Evolutionary conservation across 1,140 invertebrate species (phyloP).

Genomic region (Cotesia glomerata): DNA sequence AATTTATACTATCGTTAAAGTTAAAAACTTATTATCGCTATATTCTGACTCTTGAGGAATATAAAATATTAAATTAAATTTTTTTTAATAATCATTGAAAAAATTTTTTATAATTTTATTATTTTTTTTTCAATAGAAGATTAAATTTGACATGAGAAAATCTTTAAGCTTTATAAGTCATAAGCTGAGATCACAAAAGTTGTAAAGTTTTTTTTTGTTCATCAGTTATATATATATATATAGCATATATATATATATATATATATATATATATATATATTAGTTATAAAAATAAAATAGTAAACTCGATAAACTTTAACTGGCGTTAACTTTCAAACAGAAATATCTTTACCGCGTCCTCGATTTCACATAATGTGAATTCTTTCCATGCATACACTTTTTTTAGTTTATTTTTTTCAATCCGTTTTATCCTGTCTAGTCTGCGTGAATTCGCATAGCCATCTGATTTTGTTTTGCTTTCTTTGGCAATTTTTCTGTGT

Average conservation of each 20-base stretch:
- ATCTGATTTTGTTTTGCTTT: background rate
- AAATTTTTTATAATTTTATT: no score
- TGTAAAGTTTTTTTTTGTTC: background rate
- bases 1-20: no score
- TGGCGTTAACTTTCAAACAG: slow-evolving; percentile 4
- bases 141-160: no score
- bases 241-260: background rate
- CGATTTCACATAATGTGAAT: slow-evolving; percentile 6
- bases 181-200: background rate
- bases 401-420: background rate
- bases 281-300: background rate
- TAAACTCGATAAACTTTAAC: background rate
- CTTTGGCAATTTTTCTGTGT: background rate
- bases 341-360: slow-evolving; percentile 10
- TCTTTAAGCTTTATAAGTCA: no score
- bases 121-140: no score
- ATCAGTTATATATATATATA: background rate
- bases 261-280: background rate
- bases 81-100: no score
- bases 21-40: no score
- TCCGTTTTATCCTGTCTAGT: background rate
- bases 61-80: no score
- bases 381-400: background rate
- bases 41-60: no score
- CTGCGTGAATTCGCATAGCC: background rate